Percentiles rank a stretch among this genome's conserved stretches.
Conservation (phyloP, 2,888 invertebrate genomes). For the Frankliniella fusca region DNA sequence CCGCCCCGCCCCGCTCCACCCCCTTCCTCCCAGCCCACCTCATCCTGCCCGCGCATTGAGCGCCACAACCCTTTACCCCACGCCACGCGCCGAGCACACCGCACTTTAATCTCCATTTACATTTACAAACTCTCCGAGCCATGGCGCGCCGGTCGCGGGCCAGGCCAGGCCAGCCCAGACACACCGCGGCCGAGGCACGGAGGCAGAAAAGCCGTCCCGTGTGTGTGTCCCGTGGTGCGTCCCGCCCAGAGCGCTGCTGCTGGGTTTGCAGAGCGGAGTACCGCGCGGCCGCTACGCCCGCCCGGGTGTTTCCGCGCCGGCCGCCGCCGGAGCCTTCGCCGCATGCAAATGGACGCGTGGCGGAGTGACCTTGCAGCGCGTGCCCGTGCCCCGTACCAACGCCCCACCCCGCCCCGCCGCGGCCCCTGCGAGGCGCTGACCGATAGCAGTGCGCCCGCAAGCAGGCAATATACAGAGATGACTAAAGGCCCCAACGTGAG, state of each 20-base stretch:
- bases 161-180: background rate
- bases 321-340: background rate
- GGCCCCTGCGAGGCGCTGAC: background rate
- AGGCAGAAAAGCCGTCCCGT: background rate
- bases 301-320: background rate
- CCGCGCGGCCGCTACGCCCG: background rate
- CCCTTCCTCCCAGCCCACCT: background rate
- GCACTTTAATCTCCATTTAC: slow-evolving; percentile 18
- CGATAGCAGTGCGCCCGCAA: background rate
- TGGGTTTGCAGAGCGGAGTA: background rate
- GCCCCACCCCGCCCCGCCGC: background rate
- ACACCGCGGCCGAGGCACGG: background rate
- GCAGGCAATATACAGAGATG: too few species aligned
- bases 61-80: background rate
- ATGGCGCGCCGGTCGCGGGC: background rate
- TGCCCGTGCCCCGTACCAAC: too few species aligned
- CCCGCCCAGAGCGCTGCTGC: background rate
- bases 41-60: background rate
- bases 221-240: background rate
- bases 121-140: slow-evolving; percentile 5
- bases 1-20: background rate
- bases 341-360: slow-evolving; percentile 10
- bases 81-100: background rate
- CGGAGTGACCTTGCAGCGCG: background rate
- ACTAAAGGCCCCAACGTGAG: too few species aligned